phyloP scores from a whole-genome alignment of 2,113 vertebrate species.

The Holacanthus passer region DNA sequence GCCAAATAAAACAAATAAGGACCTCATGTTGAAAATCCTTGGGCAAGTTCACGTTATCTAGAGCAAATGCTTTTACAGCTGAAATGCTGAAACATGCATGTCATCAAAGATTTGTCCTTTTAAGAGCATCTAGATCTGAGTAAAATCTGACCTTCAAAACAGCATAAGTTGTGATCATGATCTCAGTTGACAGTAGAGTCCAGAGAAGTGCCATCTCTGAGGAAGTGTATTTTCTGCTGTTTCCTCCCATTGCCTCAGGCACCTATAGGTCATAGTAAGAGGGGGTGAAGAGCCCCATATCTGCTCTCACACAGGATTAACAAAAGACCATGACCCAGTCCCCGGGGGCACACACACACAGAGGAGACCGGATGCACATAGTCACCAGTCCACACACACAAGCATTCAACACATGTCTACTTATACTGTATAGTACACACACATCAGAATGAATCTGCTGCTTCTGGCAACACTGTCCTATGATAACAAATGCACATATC shows the following conservation, averaged over 20 bases:
- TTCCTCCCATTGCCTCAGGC: conserved; percentile 32
- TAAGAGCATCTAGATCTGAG: not conserved
- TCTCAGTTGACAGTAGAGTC: conserved; percentile 24
- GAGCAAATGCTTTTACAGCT: conserved; percentile 10
- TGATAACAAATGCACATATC: not conserved
- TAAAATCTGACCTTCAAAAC: not conserved
- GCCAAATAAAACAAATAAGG: conserved; percentile 30
- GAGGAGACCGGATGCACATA: conserved; percentile 34
- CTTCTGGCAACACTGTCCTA: conserved; percentile 14
- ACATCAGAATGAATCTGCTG: conserved; percentile 24
- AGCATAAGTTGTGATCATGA: conserved; percentile 12
- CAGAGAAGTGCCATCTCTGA: conserved; percentile 16
- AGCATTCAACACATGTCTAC: conserved; percentile 19
- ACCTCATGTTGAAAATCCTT: not conserved
- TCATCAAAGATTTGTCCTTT: conserved; percentile 6
- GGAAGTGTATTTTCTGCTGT: conserved; percentile 23
- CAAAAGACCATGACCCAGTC: conserved; percentile 38
- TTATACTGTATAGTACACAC: not conserved
- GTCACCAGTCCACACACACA: not conserved
- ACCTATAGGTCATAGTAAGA: conserved; percentile 58
- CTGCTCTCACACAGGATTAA: conserved; percentile 60
- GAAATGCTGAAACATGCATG: conserved; percentile 7
- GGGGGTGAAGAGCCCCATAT: conserved; percentile 27
- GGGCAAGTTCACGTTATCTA: not conserved
- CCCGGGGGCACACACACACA: conserved; percentile 10